A percentile compares a stretch with the other conserved stretches of the same genome.
These are phyloP conservation scores for Oriolus oriolus DNA, from an alignment of 2,113 vertebrate genomes.

Conservation along the genomic window DNA sequence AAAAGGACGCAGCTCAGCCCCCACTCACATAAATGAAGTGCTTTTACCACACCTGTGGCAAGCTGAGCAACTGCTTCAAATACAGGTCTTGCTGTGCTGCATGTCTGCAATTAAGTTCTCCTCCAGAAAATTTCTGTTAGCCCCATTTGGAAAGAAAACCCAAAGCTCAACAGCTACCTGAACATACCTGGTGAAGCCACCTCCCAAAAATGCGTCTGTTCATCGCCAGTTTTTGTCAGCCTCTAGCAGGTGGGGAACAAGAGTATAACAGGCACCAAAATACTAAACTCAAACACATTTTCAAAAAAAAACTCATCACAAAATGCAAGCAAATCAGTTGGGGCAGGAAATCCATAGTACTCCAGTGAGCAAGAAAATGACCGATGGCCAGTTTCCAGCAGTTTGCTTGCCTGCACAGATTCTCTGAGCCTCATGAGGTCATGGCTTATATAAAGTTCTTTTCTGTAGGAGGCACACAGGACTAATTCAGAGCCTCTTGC, in stretches of 20 bases:
- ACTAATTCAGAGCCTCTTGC: neutral
- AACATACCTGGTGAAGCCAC: neutral
- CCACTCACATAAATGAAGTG: neutral
- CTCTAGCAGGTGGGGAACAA: neutral
- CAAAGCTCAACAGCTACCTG: neutral
- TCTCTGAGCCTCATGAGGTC: neutral
- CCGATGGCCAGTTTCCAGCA: accelerated
- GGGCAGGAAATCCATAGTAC: neutral
- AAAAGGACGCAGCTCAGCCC: neutral
- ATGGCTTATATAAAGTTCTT: neutral
- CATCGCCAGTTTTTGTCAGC: neutral
- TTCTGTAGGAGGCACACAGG: neutral
- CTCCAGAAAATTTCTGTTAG: neutral
- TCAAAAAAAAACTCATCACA: neutral
- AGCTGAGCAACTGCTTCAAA: neutral
- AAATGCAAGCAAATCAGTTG: neutral
- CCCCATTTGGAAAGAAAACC: neutral
- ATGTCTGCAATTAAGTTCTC: neutral
- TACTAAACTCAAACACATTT: neutral
- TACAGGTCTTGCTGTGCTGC: neutral
- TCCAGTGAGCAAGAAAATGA: neutral
- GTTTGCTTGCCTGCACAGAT: neutral
- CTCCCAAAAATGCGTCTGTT: neutral
- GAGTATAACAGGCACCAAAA: neutral
- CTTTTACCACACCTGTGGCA: neutral